Conservation (phyloP, 1,140 invertebrate genomes). For the Cheumatopsyche charites region DNA sequence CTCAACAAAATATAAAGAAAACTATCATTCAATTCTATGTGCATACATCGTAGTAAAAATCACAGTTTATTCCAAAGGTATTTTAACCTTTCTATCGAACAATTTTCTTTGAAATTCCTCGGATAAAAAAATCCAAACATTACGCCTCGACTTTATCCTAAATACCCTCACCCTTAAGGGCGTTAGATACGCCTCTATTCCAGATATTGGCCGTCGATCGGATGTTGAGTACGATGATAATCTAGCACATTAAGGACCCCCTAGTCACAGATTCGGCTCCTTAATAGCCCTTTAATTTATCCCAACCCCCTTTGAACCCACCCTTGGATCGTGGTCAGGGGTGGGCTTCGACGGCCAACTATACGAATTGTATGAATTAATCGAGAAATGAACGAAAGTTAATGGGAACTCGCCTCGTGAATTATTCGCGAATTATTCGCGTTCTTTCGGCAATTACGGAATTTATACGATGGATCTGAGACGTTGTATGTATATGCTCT, state of each 20-base stretch:
- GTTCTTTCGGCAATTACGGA: not conserved
- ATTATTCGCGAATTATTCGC: not conserved
- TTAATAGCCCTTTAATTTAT: not conserved
- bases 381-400: not conserved
- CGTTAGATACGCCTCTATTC: not conserved
- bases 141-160: too few species aligned
- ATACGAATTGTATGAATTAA: not conserved
- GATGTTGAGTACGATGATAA: not conserved
- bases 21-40: too few species aligned
- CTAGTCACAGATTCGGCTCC: not conserved
- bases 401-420: not conserved
- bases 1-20: too few species aligned
- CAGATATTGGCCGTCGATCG: conserved; percentile 3
- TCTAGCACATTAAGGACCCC: not conserved
- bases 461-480: not conserved
- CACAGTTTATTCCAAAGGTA: too few species aligned
- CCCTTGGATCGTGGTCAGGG: not conserved
- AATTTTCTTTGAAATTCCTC: too few species aligned
- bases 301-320: not conserved
- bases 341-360: not conserved
- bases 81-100: too few species aligned
- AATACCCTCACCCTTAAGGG: too few species aligned
- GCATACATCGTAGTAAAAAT: too few species aligned
- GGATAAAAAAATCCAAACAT: too few species aligned
- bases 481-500: too few species aligned